Conservation (phyloP, 2,113 vertebrate species). For the Mustela nigripes region DNA sequence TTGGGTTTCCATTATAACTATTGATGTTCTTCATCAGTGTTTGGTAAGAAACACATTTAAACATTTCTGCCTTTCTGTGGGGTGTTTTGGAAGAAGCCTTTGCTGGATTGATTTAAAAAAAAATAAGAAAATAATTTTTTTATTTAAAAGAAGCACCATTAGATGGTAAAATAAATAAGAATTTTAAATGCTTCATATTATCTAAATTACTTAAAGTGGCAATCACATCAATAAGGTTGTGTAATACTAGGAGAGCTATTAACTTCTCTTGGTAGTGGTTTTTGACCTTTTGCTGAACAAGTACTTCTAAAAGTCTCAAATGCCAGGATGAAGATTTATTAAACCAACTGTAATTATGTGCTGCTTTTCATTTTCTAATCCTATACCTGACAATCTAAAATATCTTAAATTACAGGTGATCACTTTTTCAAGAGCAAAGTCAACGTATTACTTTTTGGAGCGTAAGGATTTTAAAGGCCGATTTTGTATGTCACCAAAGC, state of each 20-base stretch:
- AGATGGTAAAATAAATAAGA: conserved; percentile 52
- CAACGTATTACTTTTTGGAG: conserved; percentile 17
- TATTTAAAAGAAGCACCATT: background rate
- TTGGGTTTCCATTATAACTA: conserved; percentile 20
- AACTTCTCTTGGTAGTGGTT: conserved; percentile 83
- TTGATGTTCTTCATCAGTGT: background rate
- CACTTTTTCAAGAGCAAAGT: conserved; percentile 56
- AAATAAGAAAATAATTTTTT: background rate
- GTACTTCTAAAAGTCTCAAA: conserved; percentile 85
- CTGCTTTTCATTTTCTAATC: conserved; percentile 69
- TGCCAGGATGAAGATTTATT: conserved; percentile 84
- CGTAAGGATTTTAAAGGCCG: background rate
- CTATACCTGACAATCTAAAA: conserved; percentile 64
- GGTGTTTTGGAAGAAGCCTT: background rate
- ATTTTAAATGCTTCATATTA: conserved; percentile 79
- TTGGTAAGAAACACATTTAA: background rate
- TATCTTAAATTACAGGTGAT: conserved; percentile 38
- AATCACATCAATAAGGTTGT: conserved; percentile 81
- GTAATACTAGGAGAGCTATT: conserved; percentile 84
- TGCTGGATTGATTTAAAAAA: background rate
- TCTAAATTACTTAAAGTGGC: conserved; percentile 81
- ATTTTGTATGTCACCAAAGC: background rate
- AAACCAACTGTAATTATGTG: conserved; percentile 77
- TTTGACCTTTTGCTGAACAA: conserved; percentile 87
- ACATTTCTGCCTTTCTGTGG: background rate